phyloP scores from a whole-genome alignment of 2,888 invertebrate genomes.

The Dinocampus coccinellae region DNA sequence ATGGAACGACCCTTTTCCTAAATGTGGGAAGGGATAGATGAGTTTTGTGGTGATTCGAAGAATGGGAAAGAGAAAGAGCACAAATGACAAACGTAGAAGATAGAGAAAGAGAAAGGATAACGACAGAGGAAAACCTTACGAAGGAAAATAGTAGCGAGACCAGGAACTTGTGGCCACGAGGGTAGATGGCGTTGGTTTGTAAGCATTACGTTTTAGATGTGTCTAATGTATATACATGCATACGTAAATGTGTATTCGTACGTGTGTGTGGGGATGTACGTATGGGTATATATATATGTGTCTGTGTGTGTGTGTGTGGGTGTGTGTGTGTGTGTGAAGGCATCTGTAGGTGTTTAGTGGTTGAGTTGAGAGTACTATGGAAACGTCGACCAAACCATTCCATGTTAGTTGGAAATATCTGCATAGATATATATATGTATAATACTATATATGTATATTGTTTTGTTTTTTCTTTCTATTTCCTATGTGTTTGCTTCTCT shows the following conservation, averaged over 20 bases:
- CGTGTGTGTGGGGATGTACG: background rate
- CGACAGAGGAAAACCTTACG: constrained; percentile 6
- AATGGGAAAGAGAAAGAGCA: constrained; percentile 18
- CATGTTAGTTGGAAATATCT: background rate
- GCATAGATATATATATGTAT: too few species aligned
- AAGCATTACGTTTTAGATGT: constrained; percentile 18
- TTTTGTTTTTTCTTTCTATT: background rate
- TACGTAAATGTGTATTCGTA: background rate
- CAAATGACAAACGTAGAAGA: constrained; percentile 2
- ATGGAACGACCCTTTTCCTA: constrained; percentile 19
- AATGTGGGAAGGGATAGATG: constrained; percentile 32
- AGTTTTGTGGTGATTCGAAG: constrained; percentile 27
- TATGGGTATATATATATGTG: background rate
- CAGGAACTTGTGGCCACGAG: constrained; percentile 31
- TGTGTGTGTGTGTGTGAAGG: background rate
- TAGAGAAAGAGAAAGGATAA: constrained; percentile 19
- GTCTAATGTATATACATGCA: too few species aligned
- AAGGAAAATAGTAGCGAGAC: constrained; percentile 13
- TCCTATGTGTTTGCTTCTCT: background rate
- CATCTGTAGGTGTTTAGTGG: constrained; percentile 1
- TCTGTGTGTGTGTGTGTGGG: background rate
- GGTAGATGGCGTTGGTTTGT: constrained; percentile 26
- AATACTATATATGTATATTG: background rate
- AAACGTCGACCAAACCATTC: constrained; percentile 1
- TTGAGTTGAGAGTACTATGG: constrained; percentile 9